Percentiles rank a stretch among this genome's conserved stretches.
phyloP scores from a whole-genome alignment of 2,113 vertebrate species.

The Sinocyclocheilus grahami region DNA sequence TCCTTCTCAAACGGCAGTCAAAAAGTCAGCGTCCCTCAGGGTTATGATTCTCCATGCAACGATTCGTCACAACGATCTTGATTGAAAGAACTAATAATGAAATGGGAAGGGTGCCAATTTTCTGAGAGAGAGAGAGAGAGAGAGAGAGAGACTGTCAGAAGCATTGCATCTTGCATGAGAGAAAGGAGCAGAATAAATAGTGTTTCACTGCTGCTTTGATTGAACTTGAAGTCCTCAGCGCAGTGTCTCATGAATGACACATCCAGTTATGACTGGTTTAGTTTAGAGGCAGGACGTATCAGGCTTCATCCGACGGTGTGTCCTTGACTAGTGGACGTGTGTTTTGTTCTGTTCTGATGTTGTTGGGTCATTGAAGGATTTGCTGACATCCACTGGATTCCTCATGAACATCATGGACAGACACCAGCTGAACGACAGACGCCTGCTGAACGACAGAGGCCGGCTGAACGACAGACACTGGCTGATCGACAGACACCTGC shows the following conservation, averaged over 20 bases:
- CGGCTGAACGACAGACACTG: too few species aligned
- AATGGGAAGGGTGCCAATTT: slow-evolving; percentile 5
- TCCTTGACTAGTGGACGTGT: too few species aligned
- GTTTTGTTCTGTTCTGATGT: too few species aligned
- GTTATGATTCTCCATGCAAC: slow-evolving; percentile 19
- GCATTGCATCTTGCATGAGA: neutral
- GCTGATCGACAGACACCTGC: too few species aligned
- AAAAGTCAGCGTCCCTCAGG: slow-evolving; percentile 15
- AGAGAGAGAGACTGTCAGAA: neutral
- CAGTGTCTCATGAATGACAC: neutral
- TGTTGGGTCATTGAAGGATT: too few species aligned
- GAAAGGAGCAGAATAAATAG: neutral
- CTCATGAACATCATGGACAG: too few species aligned
- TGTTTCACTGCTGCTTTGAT: neutral
- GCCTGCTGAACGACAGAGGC: too few species aligned
- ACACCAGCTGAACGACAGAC: too few species aligned
- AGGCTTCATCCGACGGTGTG: too few species aligned
- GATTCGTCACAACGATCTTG: slow-evolving; percentile 17
- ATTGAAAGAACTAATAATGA: slow-evolving; percentile 26
- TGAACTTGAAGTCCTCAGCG: neutral
- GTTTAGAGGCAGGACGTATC: too few species aligned
- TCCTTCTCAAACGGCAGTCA: neutral
- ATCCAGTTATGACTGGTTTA: neutral
- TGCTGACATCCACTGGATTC: too few species aligned
- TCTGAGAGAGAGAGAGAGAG: neutral